Evolutionary conservation across 2,797 vertebrate genomes (phyloP), one percentile per base, ranked within the genome.

Genomic region (Parotocinclus haroldoi): DNA sequence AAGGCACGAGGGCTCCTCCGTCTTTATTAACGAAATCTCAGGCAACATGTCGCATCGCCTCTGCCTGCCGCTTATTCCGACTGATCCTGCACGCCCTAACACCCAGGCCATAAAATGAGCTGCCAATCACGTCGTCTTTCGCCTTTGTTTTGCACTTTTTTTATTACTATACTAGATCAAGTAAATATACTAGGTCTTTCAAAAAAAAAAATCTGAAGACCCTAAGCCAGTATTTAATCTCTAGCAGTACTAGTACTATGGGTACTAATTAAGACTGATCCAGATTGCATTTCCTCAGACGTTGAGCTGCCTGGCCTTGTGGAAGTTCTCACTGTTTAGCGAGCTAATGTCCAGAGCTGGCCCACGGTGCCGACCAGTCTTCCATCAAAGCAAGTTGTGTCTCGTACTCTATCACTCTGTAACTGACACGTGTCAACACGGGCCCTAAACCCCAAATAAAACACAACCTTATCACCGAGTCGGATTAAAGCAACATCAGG

Each of bases 291-390:
- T 72, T 76, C 58, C 52, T 54, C 51, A 77, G 79, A 76, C 67
- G 76, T 74, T 39, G 58, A 69, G 66, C 46, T 65, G 18, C 48
- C 45, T 0, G 3, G 56, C 61, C 68, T 70, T 76, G 62, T 46
- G 52, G 64, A 60, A 61, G 49, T 69, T 42, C 50, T 72, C 56
- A 78, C 74, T 73, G 62, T 77, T 70, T 63, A 68, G 48, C 58
- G 39, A 76, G 61, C 72, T 80, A 74, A 80, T 79, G 69, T 79
- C 69, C 49, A 40, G 37, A 63, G 37, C 12, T 68, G 75, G 74
- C 68, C 80, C 77, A 71, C 40, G 9, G 76, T 72, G 55, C 55
- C 64, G 67, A 73, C 76, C 58, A 40, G 72, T 38, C 75, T 72
- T 75, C 58, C 66, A 50, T 76, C 77, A 57, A 44, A n/a, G 2